Percentiles rank a stretch among this genome's conserved stretches.
Conservation (phyloP, 2,888 invertebrate species). For the Plagodis dolabraria region DNA sequence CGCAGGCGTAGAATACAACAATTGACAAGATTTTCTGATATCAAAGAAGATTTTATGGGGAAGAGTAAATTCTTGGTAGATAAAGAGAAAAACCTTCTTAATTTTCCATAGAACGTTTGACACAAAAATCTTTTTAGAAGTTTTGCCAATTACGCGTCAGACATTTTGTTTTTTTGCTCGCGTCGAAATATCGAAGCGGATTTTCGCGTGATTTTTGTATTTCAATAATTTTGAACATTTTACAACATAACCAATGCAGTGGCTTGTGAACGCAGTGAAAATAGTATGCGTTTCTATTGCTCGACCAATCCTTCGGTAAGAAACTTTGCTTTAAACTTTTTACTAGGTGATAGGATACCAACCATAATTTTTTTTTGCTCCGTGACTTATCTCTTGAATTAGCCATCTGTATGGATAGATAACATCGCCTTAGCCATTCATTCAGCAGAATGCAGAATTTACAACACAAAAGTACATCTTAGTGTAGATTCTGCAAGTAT, state of each 20-base stretch:
- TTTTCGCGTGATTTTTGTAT: slow-evolving; percentile 18
- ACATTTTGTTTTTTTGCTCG: slow-evolving; percentile 7
- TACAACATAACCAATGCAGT: slow-evolving; percentile 23
- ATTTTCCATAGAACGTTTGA: too few species aligned
- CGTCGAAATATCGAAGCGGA: slow-evolving; percentile 2
- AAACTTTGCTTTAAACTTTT: neutral
- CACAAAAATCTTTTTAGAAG: too few species aligned
- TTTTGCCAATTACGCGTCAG: neutral
- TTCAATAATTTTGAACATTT: slow-evolving; percentile 6
- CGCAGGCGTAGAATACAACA: too few species aligned
- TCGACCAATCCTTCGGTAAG: slow-evolving; percentile 23
- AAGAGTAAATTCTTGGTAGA: too few species aligned
- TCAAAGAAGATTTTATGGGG: neutral
- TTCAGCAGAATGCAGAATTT: too few species aligned
- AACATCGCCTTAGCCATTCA: too few species aligned
- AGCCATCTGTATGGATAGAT: too few species aligned
- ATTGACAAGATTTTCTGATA: neutral
- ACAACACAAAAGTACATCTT: too few species aligned
- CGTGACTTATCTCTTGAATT: too few species aligned
- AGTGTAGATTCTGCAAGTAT: too few species aligned
- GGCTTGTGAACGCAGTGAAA: slow-evolving; percentile 25
- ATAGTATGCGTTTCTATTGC: slow-evolving; percentile 26
- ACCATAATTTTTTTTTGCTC: too few species aligned
- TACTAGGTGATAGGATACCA: neutral
- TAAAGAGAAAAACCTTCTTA: too few species aligned